phyloP scores from a whole-genome alignment of 2,797 vertebrate species.

The Periophthalmus magnuspinnatus region DNA sequence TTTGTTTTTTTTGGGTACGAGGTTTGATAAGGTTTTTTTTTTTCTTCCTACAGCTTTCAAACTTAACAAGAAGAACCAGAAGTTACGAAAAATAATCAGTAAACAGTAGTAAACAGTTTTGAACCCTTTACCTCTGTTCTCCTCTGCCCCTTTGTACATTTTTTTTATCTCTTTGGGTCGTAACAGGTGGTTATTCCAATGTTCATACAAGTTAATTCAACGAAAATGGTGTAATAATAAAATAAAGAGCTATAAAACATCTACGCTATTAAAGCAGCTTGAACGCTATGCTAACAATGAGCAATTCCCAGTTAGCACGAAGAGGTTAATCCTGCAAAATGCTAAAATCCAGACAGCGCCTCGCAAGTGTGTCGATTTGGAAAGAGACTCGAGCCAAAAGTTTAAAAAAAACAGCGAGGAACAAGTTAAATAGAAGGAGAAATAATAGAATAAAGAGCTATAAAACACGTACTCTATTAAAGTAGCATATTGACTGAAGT shows the following conservation, averaged over 20 bases:
- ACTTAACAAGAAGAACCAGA: too few relatives aligned
- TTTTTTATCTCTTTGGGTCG: too few relatives aligned
- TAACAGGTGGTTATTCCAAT: not conserved
- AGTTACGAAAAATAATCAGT: too few relatives aligned
- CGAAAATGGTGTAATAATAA: not conserved
- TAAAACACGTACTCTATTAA: too few relatives aligned
- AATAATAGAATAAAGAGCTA: too few relatives aligned
- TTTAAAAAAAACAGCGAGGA: conserved; percentile 72
- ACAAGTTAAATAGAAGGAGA: conserved; percentile 76
- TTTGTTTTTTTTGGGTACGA: too few relatives aligned
- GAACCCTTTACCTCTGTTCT: too few relatives aligned
- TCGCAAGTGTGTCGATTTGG: conserved; percentile 55
- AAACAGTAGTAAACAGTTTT: too few relatives aligned
- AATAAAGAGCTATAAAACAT: not conserved
- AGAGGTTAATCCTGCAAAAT: conserved; percentile 69
- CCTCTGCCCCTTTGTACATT: too few relatives aligned
- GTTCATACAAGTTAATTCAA: not conserved
- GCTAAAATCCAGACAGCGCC: conserved; percentile 53
- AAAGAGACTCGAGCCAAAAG: conserved; percentile 75
- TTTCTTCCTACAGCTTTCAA: too few relatives aligned
- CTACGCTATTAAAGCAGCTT: conserved; percentile 12
- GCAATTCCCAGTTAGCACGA: conserved; percentile 74
- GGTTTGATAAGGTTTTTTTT: too few relatives aligned
- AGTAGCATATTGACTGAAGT: too few relatives aligned
- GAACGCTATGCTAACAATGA: conserved; percentile 74